Evolutionary conservation across 2,113 vertebrate species (phyloP), one percentile per base, ranked within the genome.

Genomic region (Burhinus bistriatus): DNA sequence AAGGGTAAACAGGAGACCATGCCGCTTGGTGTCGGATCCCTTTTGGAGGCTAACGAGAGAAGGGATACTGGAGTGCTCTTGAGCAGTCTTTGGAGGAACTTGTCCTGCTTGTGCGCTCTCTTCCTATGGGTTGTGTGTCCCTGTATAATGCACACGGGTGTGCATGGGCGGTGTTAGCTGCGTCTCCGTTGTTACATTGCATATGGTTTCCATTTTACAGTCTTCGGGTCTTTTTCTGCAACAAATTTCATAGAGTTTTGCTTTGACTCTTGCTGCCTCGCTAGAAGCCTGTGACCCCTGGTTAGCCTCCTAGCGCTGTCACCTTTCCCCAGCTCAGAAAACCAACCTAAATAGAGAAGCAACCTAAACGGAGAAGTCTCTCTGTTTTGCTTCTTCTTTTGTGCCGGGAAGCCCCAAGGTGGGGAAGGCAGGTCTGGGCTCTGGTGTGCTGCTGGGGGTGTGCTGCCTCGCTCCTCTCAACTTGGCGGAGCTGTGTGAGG

Each of bases 181-280:
- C 4, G 29, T 9, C 47, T 54, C 77, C 15, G 32, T 89, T 44
- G 11, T 59, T 76, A 36, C 3, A 0, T 57, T 89, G 45, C 94
- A 29, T 85, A 58, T 93, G 93, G 91, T 97, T 98, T 91, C 95
- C 86, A 90, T 97, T 97, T 96, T 73, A 75, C 47, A n/a, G 32
- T 73, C 86, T 89, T 91, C 90, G 75, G 93, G 94, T 93, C 80
- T 54, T 66, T 70, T 55, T 58, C 77, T 80, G 66, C 93, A 93
- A 47, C 80, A 73, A 21, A 85, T 75, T 87, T 88, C 85, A 44
- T 27, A 38, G 62, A 64, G 68, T 91, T 95, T 65, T 78, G n/a
- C 82, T 83, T 44, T 86, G 82, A 27, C 78, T 54, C 22, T 57
- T 14, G 40, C 17, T 65, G 47, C 36, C 38, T 72, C n/a, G 52